These are phyloP conservation scores for Drosophila paracracens DNA, from an alignment of 2,888 invertebrate species.

Conservation along the genomic window DNA sequence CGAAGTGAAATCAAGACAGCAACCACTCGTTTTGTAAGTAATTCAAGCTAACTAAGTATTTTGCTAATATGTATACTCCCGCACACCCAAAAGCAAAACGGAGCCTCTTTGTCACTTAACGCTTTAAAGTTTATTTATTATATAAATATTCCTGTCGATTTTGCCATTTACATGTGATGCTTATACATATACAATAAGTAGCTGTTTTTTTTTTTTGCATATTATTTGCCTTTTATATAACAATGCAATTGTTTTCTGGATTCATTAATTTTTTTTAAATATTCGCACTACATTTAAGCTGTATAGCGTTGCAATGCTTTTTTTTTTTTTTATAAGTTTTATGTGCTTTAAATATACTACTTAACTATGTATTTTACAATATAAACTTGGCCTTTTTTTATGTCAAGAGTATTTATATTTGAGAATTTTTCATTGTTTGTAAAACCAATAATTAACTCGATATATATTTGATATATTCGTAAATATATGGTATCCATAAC, in stretches of 20 bases:
- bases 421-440: conserved; percentile 29
- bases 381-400: conserved; percentile 29
- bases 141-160: conserved; percentile 78
- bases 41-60: conserved; percentile 18
- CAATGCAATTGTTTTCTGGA: conserved; percentile 35
- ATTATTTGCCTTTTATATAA: conserved; percentile 45
- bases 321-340: conserved; percentile 1
- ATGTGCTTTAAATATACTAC: conserved; percentile 25
- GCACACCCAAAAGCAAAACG: not conserved
- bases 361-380: conserved; percentile 40
- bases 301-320: conserved; percentile 22
- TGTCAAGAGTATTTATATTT: conserved; percentile 28
- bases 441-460: conserved; percentile 40
- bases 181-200: conserved; percentile 51
- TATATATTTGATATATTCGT: conserved; percentile 40
- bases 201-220: conserved; percentile 12
- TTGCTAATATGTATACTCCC: not conserved
- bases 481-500: conserved; percentile 26
- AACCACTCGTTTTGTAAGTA: conserved; percentile 31
- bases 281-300: conserved; percentile 44
- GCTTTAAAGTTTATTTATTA: conserved; percentile 67
- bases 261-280: conserved; percentile 36
- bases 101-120: conserved; percentile 42
- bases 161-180: conserved; percentile 69
- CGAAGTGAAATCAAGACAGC: conserved; percentile 9